Conservation (phyloP, 2,888 invertebrate genomes). For the Gastracanthus pulcherrimus region DNA sequence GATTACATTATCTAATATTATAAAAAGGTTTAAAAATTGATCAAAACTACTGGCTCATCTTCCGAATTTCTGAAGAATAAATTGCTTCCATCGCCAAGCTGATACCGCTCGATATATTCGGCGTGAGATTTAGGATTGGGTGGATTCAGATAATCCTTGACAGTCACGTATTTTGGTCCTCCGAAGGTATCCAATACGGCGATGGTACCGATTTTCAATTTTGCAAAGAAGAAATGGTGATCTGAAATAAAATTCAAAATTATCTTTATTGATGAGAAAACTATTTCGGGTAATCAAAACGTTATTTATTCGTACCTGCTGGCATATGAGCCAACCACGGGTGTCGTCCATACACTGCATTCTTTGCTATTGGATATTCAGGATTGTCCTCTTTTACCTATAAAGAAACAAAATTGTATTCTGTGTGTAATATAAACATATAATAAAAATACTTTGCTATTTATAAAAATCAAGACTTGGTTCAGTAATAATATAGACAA, state of each 20-base stretch:
- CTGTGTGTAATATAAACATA: too few relatives aligned
- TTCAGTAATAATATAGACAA: too few relatives aligned
- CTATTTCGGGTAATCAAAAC: too few relatives aligned
- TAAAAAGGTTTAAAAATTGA: not conserved
- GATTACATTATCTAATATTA: too few relatives aligned
- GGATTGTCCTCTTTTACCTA: slow-evolving; percentile 80
- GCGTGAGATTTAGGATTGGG: slow-evolving; percentile 38
- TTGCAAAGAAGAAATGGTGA: slow-evolving; percentile 89
- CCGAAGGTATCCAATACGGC: slow-evolving; percentile 90
- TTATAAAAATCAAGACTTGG: too few relatives aligned
- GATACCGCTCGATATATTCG: not conserved
- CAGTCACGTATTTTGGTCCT: slow-evolving; percentile 84
- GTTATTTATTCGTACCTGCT: slow-evolving; percentile 60
- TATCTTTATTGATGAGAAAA: not conserved
- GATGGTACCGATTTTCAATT: slow-evolving; percentile 86
- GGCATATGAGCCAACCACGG: slow-evolving; percentile 86
- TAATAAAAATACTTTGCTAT: too few relatives aligned
- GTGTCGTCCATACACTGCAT: slow-evolving; percentile 84
- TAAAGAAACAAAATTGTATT: slow-evolving; percentile 50
- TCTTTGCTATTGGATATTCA: slow-evolving; percentile 81
- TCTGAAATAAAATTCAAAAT: slow-evolving; percentile 78
- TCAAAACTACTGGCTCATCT: not conserved
- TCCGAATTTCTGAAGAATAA: not conserved
- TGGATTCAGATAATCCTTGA: slow-evolving; percentile 82
- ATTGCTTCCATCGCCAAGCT: not conserved